Percentiles rank a stretch among this genome's conserved stretches.
phyloP scores from a whole-genome alignment of 35 echinoderm and acorn worm species.

The Heliocidaris erythrogramma region DNA sequence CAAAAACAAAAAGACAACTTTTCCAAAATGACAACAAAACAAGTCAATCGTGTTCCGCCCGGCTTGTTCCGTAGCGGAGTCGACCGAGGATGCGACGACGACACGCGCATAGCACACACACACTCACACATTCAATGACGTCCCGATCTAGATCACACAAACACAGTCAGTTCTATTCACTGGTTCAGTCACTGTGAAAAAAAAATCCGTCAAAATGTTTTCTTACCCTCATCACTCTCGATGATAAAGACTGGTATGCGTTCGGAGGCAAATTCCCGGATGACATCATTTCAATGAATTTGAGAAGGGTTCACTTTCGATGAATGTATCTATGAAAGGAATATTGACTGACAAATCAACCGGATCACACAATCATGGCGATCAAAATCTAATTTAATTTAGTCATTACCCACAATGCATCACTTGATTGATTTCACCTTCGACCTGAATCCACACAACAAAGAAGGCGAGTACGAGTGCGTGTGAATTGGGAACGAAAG shows the following conservation, averaged over 20 bases:
- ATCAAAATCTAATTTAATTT: constrained; percentile 54
- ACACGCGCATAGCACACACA: not conserved
- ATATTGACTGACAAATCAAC: constrained; percentile 49
- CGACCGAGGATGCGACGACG: not conserved
- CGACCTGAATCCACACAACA: constrained; percentile 31
- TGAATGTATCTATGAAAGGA: not conserved
- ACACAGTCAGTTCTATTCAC: constrained; percentile 41
- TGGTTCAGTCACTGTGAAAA: constrained; percentile 33
- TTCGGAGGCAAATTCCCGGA: constrained; percentile 29
- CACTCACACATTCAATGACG: constrained; percentile 13
- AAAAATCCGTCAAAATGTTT: constrained; percentile 18
- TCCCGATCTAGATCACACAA: constrained; percentile 41
- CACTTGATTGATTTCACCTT: constrained; percentile 55
- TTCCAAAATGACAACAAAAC: not conserved
- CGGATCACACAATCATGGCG: constrained; percentile 51
- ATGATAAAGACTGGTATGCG: constrained; percentile 46
- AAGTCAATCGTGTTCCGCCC: not conserved
- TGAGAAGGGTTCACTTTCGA: not conserved
- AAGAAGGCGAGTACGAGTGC: not conserved
- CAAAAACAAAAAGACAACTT: not conserved
- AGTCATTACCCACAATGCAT: constrained; percentile 52
- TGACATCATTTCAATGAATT: constrained; percentile 31
- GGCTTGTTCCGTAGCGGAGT: not conserved
- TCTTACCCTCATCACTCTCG: constrained; percentile 39
- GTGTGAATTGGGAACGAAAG: not conserved